Base-by-base conservation (phyloP, 2,113 vertebrate genomes). In the Melanocharis versteri region DNA sequence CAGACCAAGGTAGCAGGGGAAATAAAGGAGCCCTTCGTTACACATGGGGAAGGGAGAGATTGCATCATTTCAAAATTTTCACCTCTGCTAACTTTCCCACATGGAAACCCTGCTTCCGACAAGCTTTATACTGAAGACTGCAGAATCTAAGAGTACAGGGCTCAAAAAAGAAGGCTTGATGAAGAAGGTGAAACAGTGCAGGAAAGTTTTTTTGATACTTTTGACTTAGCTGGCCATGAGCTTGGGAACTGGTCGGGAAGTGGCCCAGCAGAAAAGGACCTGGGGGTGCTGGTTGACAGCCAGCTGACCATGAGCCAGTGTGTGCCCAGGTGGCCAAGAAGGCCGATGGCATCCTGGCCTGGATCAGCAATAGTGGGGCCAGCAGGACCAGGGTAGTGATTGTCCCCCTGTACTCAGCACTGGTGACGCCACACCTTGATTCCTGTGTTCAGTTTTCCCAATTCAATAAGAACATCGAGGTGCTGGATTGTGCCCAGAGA, bases 381-480 rank as follows among this genome's bases (percentile, higher is more conserved):
- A 76, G 62, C 47, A 83, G 62, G 15, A 54, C 1, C 21, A 69
- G 18, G 12, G 21, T 35, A 69, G 11, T 0, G 47, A 61, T 20
- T 27, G 30, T 10, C 8, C n/a, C 22, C 13, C 70, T 40, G 30
- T 23, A 28, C 54, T 35, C 0, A 0, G 47, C n/a, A 31, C 40
- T 76, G 53, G 7, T 26, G 45, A 73, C 44, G 60, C 19, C 1
- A 2, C 9, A 6, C 6, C 47, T 53, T 0, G 0, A 90, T 12
- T 13, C 0, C 26, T 18, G 6, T 9, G 31, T 3, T 22, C 54
- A 62, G 15, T 62, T 76, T 47, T 69, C 12, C 31, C n/a, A 61
- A 15, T 48, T 42, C 16, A 45, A 1, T 17, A 48, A 69, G 31
- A 68, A 54, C 9, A 69, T 0, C 31, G 62, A 54, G 21, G 8